Base-by-base conservation (phyloP, 2,888 invertebrate species). In the Elmis aenea region DNA sequence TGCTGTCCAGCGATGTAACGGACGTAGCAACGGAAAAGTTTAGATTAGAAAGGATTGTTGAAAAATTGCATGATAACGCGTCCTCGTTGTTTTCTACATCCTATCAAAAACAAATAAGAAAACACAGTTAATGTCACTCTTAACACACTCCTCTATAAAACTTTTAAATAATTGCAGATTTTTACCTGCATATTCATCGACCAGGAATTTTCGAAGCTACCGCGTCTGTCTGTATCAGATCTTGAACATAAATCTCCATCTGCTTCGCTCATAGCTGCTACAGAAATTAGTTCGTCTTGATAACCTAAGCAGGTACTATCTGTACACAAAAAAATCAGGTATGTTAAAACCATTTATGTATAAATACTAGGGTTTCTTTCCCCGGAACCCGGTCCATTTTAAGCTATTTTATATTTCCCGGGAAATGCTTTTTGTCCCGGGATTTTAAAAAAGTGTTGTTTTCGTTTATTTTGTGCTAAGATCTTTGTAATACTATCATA, bases 1-100 rank as follows among this genome's bases (percentile, higher is more conserved):
- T 59, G 44, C 67, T 67, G 39, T 69, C 67, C 20, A 68, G 48
- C 2, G 67, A 66, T 3, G 65, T 62, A 10, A 26, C 35, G 0
- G 43, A 43, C 2, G 65, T 61, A 2, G 60, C 57, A 2, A 64
- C 63, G 3, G 64, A 57, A 35, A 65, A 61, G 40, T 62, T 60
- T 36, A 68, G 57, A 45, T 55, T 59, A 2, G 63, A 58, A 15
- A 69, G 48, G 16, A 68, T 53, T 23, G 57, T 55, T 13, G 68
- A 66, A 35, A 67, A 61, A 41, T 67, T 64, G 30, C 61, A 64
- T 0, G 67, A 61, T 28, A 57, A 42, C 3, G 52, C 47, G 10
- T 64, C 66, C 32, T 61, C 61, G 18, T 50, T 55, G 36, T 57
- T 57, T 14, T 49, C 37, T 11, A 55, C 41, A 26, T 60, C 55